Evolutionary conservation across 1,140 invertebrate genomes (phyloP), one percentile per base, ranked within the genome.

Genomic region (Hormaphis cornu): DNA sequence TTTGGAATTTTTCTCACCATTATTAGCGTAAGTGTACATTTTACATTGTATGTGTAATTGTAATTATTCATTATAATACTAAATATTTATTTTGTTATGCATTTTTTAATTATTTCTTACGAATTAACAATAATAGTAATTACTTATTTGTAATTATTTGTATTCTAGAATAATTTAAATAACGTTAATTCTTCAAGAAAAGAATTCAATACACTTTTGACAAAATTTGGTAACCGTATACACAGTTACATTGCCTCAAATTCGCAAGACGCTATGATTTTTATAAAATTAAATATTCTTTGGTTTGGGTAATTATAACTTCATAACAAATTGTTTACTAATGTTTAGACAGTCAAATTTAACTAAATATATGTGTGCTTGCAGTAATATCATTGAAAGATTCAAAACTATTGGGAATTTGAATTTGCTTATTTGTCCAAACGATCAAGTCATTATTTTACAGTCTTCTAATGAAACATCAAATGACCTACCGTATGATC

Each of bases 211-310:
- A 50, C 61, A 22, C 61, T 66, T 30, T 66, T 66, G 40, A 22
- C 44, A 16, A 66, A 66, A 22, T 66, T 66, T 66, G 61, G 61
- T 48, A 66, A 66, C 12, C 44, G 61, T 14, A 22, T 66, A 22
- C 61, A 66, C 7, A 66, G 44, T 22, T 66, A 66, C 50, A 66
- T 66, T n/a, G 26, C n/a, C 9, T 12, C 24, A 16, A 66, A 66
- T 46, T 66, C 61, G 5, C 61, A 50, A 66, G 61, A 66, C 24
- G 61, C 61, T 30, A 66, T 66, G 61, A 10, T 35, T 5, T 66
- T 66, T 48, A 66, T 66, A 33, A 66, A 66, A 66, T 66, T 28
- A n/a, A 46, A 66, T 48, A 66, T 35, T n/a, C 48, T 66, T 20
- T 66, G 61, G 61, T 66, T 66, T 24, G 44, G 61, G 61, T 66